Evolutionary conservation across 2,797 vertebrate species (phyloP).

Genomic region (Lates japonicus): DNA sequence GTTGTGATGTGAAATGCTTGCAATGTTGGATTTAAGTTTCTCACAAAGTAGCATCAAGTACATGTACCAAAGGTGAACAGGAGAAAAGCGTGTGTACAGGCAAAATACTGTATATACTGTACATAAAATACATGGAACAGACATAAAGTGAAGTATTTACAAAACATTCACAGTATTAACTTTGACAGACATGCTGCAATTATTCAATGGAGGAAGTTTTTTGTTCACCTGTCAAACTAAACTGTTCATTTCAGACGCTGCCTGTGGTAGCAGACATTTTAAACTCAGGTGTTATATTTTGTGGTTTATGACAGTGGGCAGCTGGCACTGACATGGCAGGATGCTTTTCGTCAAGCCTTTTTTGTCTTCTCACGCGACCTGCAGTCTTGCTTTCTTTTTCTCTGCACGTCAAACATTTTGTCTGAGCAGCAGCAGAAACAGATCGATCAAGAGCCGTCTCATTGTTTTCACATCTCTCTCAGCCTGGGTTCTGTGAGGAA

Average conservation of each 20-base stretch:
- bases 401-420: constrained; percentile 17
- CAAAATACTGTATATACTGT: background rate
- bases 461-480: constrained; percentile 35
- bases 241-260: background rate
- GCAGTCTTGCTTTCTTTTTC: constrained; percentile 1
- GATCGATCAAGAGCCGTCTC: constrained; percentile 55
- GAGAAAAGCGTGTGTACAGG: background rate
- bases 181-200: background rate
- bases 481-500: constrained; percentile 8
- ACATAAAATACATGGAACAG: background rate
- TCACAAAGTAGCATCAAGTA: background rate
- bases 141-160: background rate
- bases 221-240: constrained; percentile 1
- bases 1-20: background rate
- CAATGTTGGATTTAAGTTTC: background rate
- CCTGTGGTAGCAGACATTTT: background rate
- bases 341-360: background rate
- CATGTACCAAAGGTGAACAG: background rate
- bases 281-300: background rate
- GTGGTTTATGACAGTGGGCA: constrained; percentile 29
- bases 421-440: constrained; percentile 49
- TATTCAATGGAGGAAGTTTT: background rate
- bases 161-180: background rate
- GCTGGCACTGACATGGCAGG: constrained; percentile 30
- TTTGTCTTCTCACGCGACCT: constrained; percentile 14